Percentiles rank a stretch among this genome's conserved stretches.
These are phyloP conservation scores for Euwallacea similis DNA, from an alignment of 1,140 invertebrate species.

Conservation along the genomic window DNA sequence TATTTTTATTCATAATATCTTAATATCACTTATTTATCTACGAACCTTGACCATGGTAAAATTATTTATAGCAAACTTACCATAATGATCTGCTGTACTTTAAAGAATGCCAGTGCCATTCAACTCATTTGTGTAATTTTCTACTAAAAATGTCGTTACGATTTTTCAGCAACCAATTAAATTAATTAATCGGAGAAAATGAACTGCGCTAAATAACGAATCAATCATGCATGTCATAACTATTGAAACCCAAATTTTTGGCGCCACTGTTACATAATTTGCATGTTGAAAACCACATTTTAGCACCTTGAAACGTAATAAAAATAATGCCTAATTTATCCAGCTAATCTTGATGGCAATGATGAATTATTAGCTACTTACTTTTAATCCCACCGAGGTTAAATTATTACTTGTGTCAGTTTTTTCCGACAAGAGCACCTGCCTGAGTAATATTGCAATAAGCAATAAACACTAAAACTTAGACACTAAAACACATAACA, in stretches of 20 bases:
- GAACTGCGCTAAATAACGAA: no score
- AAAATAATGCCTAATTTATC: neutral
- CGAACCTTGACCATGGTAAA: neutral
- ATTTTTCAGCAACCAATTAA: no score
- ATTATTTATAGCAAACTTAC: neutral
- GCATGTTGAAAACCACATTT: neutral
- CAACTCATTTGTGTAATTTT: neutral
- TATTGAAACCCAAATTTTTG: neutral
- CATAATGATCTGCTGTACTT: neutral
- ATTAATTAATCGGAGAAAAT: no score
- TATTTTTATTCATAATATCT: neutral
- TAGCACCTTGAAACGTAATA: neutral
- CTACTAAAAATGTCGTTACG: no score
- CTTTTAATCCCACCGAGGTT: neutral
- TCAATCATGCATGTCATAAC: no score
- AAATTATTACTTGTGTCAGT: no score
- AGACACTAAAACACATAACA: no score
- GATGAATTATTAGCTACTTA: neutral
- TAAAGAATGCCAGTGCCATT: constrained; percentile 3
- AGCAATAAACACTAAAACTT: no score
- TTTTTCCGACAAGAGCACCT: no score
- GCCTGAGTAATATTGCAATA: no score
- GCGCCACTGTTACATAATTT: neutral
- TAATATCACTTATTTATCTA: neutral
- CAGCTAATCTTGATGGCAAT: neutral